These are phyloP conservation scores for Cebus imitator DNA, from an alignment of 2,113 vertebrate species.

Conservation along the genomic window DNA sequence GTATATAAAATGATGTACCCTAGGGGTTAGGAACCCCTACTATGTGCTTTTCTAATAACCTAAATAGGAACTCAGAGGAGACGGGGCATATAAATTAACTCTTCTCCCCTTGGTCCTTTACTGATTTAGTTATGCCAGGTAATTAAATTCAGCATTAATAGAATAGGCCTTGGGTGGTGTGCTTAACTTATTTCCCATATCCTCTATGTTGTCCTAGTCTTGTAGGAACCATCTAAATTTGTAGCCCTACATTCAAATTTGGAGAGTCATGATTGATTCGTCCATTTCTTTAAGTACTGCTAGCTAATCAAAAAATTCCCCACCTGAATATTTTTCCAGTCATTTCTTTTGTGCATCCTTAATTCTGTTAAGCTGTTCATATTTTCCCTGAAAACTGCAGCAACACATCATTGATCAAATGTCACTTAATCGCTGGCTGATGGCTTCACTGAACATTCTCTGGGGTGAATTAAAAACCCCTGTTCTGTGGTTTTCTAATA, in stretches of 20 bases:
- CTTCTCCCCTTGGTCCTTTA: background rate
- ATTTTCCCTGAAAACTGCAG: background rate
- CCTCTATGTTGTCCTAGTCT: background rate
- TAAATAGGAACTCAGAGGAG: background rate
- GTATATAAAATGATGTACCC: background rate
- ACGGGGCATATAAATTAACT: background rate
- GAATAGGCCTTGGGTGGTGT: background rate
- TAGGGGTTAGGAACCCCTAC: background rate
- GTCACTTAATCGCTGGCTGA: background rate
- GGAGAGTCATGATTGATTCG: background rate
- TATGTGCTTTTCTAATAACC: background rate
- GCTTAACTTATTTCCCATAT: background rate
- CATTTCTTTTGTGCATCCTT: background rate
- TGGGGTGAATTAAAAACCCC: background rate
- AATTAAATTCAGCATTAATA: constrained; percentile 21
- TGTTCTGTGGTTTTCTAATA: background rate
- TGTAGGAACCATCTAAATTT: background rate
- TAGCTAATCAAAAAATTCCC: background rate
- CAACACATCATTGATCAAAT: background rate
- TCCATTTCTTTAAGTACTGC: background rate
- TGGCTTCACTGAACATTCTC: background rate
- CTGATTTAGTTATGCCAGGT: background rate
- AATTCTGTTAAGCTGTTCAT: background rate
- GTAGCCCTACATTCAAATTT: background rate
- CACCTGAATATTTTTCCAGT: background rate